phyloP scores from a whole-genome alignment of 2,797 vertebrate species.

The Pantherophis vulpinus region DNA sequence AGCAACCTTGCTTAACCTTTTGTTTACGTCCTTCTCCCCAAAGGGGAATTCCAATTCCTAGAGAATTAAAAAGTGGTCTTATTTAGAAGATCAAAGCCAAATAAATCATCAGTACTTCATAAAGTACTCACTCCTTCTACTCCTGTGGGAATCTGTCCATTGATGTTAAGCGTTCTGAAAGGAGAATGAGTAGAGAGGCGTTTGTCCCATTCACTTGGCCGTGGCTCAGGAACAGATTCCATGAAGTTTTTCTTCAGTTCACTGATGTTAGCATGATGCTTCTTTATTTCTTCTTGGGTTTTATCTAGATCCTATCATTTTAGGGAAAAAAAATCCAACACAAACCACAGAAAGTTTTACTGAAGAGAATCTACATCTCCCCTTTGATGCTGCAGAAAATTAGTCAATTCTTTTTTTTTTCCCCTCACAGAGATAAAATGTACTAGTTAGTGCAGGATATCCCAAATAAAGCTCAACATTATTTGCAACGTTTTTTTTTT shows the following conservation, averaged over 20 bases:
- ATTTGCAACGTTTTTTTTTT: not conserved
- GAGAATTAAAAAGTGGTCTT: not conserved
- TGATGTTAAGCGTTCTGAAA: slow-evolving; percentile 87
- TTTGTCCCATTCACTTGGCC: slow-evolving; percentile 97
- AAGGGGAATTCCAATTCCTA: not conserved
- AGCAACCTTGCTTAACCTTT: not conserved
- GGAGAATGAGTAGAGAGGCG: slow-evolving; percentile 93
- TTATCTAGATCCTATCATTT: slow-evolving; percentile 88
- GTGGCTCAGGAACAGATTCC: slow-evolving; percentile 91
- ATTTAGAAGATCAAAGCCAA: not conserved
- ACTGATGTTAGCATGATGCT: slow-evolving; percentile 95
- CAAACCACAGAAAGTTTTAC: not conserved
- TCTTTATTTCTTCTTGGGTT: slow-evolving; percentile 92
- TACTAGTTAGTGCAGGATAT: accelerated
- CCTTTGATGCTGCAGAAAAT: slow-evolving; percentile 51
- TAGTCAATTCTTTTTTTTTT: slow-evolving; percentile 23
- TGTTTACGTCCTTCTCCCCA: not conserved
- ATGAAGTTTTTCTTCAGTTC: slow-evolving; percentile 98
- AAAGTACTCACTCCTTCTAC: slow-evolving; percentile 85
- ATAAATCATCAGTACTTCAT: not conserved
- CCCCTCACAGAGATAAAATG: not conserved
- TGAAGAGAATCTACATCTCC: not conserved
- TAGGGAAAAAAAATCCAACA: slow-evolving; percentile 48
- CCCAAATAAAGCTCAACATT: not conserved
- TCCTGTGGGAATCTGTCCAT: slow-evolving; percentile 86